A percentile compares a stretch with the other conserved stretches of the same genome.
phyloP scores from a whole-genome alignment of 2,113 vertebrate genomes.

The Abramis brama region DNA sequence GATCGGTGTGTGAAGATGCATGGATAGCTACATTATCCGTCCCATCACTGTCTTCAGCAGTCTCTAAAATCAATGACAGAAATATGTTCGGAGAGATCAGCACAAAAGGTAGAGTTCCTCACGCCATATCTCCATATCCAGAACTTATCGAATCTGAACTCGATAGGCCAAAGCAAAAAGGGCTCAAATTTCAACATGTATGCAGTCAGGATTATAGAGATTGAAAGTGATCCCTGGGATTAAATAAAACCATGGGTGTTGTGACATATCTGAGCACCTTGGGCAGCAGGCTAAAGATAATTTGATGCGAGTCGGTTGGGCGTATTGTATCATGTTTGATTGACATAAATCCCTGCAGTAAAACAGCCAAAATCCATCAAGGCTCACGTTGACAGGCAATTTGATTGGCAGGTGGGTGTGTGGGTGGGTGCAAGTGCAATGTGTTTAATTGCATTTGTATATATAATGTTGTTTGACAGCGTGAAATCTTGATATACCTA shows the following conservation, averaged over 20 bases:
- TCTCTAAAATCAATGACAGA: slow-evolving; percentile 43
- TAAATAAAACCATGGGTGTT: slow-evolving; percentile 38
- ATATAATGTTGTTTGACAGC: slow-evolving; percentile 22
- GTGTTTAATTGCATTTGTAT: slow-evolving; percentile 22
- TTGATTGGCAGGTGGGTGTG: slow-evolving; percentile 63
- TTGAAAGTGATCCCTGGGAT: slow-evolving; percentile 34
- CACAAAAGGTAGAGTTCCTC: slow-evolving; percentile 8
- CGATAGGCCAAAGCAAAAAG: neutral
- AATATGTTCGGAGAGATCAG: slow-evolving; percentile 5
- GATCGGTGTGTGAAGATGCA: slow-evolving; percentile 10
- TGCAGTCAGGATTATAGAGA: slow-evolving; percentile 19
- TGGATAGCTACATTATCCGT: slow-evolving; percentile 1
- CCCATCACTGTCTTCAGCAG: slow-evolving; percentile 27
- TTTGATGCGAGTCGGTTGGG: slow-evolving; percentile 39
- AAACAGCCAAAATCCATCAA: slow-evolving; percentile 58
- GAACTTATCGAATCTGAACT: neutral
- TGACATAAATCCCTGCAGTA: slow-evolving; percentile 45
- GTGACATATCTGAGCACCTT: slow-evolving; percentile 40
- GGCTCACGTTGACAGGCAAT: slow-evolving; percentile 58
- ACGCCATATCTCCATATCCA: slow-evolving; percentile 7
- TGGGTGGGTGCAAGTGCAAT: slow-evolving; percentile 28
- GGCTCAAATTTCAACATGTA: slow-evolving; percentile 32
- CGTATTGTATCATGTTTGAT: slow-evolving; percentile 40
- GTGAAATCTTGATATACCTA: slow-evolving; percentile 30
- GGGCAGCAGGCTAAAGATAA: slow-evolving; percentile 43